Evolutionary conservation across 2,888 invertebrate species (phyloP).

Genomic region (Terebella lapidaria): DNA sequence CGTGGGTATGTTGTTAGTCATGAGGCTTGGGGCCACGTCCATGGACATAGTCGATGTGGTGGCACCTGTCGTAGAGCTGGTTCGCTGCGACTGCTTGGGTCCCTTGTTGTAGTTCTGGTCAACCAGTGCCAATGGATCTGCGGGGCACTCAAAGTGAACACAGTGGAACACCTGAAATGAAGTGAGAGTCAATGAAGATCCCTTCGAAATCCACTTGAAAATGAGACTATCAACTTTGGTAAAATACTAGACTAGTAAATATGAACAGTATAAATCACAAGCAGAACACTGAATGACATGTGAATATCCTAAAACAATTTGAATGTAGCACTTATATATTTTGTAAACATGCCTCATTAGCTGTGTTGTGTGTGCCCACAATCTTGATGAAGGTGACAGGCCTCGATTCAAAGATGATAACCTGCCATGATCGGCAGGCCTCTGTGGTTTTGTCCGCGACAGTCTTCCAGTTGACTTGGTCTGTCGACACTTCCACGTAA

Average conservation of each 20-base stretch:
- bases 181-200: no score
- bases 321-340: no score
- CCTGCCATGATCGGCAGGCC: constrained; percentile 81
- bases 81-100: neutral
- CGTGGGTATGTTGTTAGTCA: neutral
- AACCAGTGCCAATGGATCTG: constrained; percentile 29
- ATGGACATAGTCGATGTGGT: neutral
- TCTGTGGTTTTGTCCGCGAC: constrained; percentile 83
- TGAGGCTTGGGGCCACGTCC: neutral
- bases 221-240: no score
- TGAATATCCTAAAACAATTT: no score
- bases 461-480: constrained; percentile 57
- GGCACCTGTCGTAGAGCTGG: neutral
- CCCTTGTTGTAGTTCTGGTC: constrained; percentile 5
- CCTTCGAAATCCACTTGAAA: no score
- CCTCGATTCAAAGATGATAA: constrained; percentile 73
- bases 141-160: constrained; percentile 94
- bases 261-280: no score
- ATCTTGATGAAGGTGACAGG: constrained; percentile 91
- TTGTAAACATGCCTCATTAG: constrained; percentile 76
- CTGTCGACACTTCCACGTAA: constrained; percentile 56
- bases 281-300: no score
- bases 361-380: constrained; percentile 93
- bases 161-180: constrained; percentile 81
- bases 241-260: no score